A percentile compares a stretch with the other conserved stretches of the same genome.
These are phyloP conservation scores for Gortyna flavago DNA, from an alignment of 2,888 invertebrate species.

Conservation along the genomic window DNA sequence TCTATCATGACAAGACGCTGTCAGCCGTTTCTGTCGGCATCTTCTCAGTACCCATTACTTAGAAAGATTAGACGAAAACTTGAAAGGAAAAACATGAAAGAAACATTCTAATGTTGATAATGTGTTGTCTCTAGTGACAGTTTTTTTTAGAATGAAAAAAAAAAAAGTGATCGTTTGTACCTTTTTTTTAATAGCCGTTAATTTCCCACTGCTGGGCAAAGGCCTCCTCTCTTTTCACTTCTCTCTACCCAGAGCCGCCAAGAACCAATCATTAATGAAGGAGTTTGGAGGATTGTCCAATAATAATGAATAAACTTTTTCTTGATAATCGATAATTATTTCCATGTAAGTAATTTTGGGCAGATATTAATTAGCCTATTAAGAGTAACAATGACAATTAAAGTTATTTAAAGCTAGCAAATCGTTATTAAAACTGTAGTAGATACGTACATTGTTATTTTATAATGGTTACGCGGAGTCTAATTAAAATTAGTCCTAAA, in stretches of 20 bases:
- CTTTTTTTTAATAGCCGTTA: background rate
- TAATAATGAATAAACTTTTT: background rate
- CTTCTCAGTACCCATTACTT: background rate
- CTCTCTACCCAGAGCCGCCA: background rate
- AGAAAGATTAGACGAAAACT: background rate
- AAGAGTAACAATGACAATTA: background rate
- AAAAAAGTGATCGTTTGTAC: background rate
- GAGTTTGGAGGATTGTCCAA: background rate
- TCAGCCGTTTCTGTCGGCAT: background rate
- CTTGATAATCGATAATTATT: background rate
- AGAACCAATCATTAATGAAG: background rate
- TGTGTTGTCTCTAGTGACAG: background rate
- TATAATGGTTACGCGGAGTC: background rate
- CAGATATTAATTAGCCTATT: background rate
- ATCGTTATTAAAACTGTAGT: background rate
- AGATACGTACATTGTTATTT: background rate
- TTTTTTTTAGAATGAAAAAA: background rate
- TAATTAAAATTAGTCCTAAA: conserved; percentile 7
- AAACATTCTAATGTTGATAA: background rate
- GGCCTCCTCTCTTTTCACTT: background rate
- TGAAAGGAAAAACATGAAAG: background rate
- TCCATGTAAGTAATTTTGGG: background rate
- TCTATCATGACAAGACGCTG: background rate
- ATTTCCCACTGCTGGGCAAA: background rate
- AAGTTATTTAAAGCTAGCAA: background rate